Evolutionary conservation across 2,113 vertebrate species (phyloP), one percentile per base, ranked within the genome.

Genomic region (Oncorhynchus mykiss): DNA sequence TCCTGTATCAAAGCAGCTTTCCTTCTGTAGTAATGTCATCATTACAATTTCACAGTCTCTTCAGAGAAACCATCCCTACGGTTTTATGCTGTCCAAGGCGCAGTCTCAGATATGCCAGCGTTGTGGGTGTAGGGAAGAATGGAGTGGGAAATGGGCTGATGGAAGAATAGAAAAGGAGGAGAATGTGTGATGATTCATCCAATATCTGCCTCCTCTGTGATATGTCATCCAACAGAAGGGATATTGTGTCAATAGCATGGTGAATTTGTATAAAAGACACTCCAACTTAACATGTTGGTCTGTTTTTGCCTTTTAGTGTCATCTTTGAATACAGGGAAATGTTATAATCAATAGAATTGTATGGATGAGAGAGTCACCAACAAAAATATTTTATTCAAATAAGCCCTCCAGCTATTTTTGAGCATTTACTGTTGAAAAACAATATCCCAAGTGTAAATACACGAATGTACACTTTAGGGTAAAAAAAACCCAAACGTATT

Each of bases 41-140:
- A 79, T 88, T 78, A 73, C 68, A 49, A 34, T 77, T 75, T 79
- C 29, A 67, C 27, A 25, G 73, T 71, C 4, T 45, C 67, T 64
- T 39, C 25, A 51, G 25, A 51, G 31, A 22, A 65, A 34, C 1
- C 48, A 18, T 20, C 67, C 18, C 20, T 7, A 0, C 70, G 69
- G 71, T 77, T 77, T 76, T 73, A 62, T 84, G 70, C 9, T 48
- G 65, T 67, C 29, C 27, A 20, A 78, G 73, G 76, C 67, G 68
- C 12, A 49, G 11, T 27, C 34, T 70, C 29, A 39, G 59, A 78
- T 70, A 68, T 69, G 60, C 77, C 70, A 69, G 71, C 31, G 3
- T 54, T 73, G 31, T 60, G 25, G 25, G 5, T 25, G 27, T 29
- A 34, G 29, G 29, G 67, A 68, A 29, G 31, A 34, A 68, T n/a